These are phyloP conservation scores for Emberiza fucata DNA, from an alignment of 2,113 vertebrate genomes.

Conservation along the genomic window DNA sequence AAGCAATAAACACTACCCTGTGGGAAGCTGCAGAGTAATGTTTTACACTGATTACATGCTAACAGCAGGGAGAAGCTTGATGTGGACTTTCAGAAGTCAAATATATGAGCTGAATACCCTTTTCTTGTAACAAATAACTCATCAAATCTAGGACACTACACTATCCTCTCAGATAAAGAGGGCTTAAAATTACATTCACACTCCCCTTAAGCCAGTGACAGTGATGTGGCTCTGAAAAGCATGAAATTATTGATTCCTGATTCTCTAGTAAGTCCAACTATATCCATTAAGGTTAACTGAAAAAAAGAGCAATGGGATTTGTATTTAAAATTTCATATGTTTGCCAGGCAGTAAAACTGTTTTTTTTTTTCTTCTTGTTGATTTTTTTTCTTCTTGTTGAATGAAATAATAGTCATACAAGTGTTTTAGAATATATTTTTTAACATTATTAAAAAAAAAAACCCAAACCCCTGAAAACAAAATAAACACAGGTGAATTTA, in stretches of 20 bases:
- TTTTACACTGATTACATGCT: slow-evolving; percentile 38
- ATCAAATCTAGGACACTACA: background rate
- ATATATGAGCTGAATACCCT: background rate
- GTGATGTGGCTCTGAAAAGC: background rate
- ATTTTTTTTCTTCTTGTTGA: background rate
- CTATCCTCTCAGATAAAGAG: background rate
- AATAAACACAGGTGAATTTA: background rate
- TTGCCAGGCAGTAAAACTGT: background rate
- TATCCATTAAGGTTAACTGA: background rate
- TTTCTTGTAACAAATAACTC: background rate
- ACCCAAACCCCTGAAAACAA: background rate
- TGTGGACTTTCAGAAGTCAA: background rate
- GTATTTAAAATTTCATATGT: background rate
- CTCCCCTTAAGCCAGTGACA: background rate
- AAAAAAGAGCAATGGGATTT: background rate
- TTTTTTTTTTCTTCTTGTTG: background rate
- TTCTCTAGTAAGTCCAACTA: background rate
- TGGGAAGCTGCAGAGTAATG: background rate
- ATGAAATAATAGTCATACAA: background rate
- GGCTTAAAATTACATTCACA: background rate
- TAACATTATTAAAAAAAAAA: background rate
- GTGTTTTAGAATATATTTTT: background rate
- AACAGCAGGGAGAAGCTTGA: slow-evolving; percentile 43
- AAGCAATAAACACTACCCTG: slow-evolving; percentile 24
- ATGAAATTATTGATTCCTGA: background rate